Percentiles rank a stretch among this genome's conserved stretches.
Conservation (phyloP, 92 coral and sea anemone species). For the Phenganax stokvisi region DNA sequence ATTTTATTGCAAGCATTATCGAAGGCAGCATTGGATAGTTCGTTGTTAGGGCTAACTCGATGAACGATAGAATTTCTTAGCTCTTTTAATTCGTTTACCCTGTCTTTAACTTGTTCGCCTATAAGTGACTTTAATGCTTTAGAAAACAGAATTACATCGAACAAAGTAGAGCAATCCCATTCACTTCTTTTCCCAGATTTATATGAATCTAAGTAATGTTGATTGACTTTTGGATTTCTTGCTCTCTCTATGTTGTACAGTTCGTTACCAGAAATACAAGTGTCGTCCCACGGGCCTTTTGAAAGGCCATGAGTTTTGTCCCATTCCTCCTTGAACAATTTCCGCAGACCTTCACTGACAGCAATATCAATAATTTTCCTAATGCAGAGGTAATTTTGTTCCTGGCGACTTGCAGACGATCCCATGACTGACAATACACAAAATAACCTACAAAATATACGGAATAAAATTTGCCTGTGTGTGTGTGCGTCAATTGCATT, state of each 20-base stretch:
- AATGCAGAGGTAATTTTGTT: too few species aligned
- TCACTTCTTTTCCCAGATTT: neutral
- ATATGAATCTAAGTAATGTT: neutral
- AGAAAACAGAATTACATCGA: neutral
- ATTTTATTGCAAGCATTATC: neutral
- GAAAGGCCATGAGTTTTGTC: neutral
- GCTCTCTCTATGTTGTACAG: neutral
- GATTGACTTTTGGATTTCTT: neutral
- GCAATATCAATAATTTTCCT: too few species aligned
- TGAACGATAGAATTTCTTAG: neutral
- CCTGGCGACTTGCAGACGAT: too few species aligned
- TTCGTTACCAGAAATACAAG: conserved; percentile 12
- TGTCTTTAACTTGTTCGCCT: neutral
- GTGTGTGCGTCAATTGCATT: too few species aligned
- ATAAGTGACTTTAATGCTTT: neutral
- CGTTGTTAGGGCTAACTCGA: neutral
- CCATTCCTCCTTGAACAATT: too few species aligned
- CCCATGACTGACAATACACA: too few species aligned
- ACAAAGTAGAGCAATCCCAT: neutral
- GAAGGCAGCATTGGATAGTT: neutral
- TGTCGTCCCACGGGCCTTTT: conserved; percentile 9
- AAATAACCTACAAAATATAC: too few species aligned
- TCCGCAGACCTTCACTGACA: too few species aligned
- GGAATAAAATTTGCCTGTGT: too few species aligned
- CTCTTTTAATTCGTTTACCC: neutral